A percentile compares a stretch with the other conserved stretches of the same genome.
Conservation (phyloP, 1,140 invertebrate species). For the Chionoecetes opilio region DNA sequence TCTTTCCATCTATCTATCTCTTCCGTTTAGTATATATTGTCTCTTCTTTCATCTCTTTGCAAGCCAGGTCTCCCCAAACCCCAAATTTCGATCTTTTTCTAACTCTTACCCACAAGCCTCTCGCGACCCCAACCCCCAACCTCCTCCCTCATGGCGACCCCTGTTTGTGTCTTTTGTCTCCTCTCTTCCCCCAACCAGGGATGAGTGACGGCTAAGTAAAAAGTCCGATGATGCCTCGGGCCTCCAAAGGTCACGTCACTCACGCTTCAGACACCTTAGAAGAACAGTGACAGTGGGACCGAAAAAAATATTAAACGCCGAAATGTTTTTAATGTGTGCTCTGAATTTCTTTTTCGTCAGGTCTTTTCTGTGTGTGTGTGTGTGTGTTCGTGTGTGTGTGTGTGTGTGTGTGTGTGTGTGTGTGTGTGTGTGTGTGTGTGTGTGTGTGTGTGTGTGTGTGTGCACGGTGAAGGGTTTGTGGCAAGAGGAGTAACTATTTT, state of each 20-base stretch:
- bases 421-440: too few species aligned
- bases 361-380: too few species aligned
- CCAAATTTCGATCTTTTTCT: too few species aligned
- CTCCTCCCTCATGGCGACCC: too few species aligned
- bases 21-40: too few species aligned
- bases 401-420: too few species aligned
- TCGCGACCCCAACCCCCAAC: too few species aligned
- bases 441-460: not conserved
- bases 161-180: not conserved
- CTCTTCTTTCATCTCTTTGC: too few species aligned
- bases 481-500: not conserved
- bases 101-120: too few species aligned
- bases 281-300: not conserved
- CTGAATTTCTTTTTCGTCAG: not conserved
- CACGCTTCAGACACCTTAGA: not conserved
- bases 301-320: slow-evolving; percentile 3
- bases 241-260: not conserved
- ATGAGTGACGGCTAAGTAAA: slow-evolving; percentile 17
- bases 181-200: not conserved
- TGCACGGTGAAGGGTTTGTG: not conserved
- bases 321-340: slow-evolving; percentile 29
- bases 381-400: too few species aligned
- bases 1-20: too few species aligned
- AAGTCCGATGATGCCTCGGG: slow-evolving; percentile 11
- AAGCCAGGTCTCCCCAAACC: too few species aligned